Base-by-base conservation (phyloP, 2,797 vertebrate species). In the Bradypodion ventrale region DNA sequence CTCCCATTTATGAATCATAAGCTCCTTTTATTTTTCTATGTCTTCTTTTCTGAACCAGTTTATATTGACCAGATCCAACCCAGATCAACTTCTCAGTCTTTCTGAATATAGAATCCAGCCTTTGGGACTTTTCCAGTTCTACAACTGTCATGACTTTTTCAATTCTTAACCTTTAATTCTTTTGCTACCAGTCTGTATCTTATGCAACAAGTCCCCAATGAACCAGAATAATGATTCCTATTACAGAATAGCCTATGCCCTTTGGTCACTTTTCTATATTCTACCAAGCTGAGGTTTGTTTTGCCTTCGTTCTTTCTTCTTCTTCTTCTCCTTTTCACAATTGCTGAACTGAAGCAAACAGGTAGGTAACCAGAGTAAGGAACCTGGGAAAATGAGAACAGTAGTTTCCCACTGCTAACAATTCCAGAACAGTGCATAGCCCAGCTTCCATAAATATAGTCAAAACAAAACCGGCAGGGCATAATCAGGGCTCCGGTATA, bases 381-480 rank as follows among this genome's bases (percentile, higher is more conserved):
- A 84, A 7, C 75, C 76, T 0, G 5, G 91, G 85, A 80, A 92
- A 91, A 89, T 80, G 85, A 75, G 82, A 93, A 49, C 29, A 89
- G 85, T 85, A 90, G 90, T 89, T 84, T 79, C 91, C 93, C 70
- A 85, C 87, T 40, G 91, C 86, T 92, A 81, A 49, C 89, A 89
- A 91, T 91, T 91, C 91, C 2, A 25, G 60, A 85, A 79, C 0
- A 72, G 90, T 5, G 15, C 37, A 19, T 72, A 86, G 1, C 6
- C 86, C 1, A n/a, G 83, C 90, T 90, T 90, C 86, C 87, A 40
- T 68, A 74, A 1, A 87, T 0, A 2, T 91, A 74, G 76, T 27
- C 92, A 93, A 86, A 92, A 92, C 93, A 94, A 91, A 25, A 23
- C 85, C 21, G 0, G 0, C 78, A 1, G 91, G 92, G 83, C 5